These are phyloP conservation scores for Eretmochelys imbricata DNA, from an alignment of 2,113 vertebrate genomes.

Conservation along the genomic window DNA sequence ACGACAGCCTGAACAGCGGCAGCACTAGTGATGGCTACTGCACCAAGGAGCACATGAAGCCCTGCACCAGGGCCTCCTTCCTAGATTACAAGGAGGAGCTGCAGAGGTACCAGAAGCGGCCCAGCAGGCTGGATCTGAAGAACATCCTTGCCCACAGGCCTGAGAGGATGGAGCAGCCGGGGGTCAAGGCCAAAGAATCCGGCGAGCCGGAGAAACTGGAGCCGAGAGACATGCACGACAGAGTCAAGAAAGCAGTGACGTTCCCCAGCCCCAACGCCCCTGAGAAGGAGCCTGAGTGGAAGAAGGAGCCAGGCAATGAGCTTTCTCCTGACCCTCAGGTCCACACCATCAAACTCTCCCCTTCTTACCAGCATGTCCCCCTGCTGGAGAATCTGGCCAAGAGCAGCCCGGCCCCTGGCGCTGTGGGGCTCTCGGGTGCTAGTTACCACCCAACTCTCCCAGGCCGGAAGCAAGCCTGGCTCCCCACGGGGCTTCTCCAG, in stretches of 20 bases:
- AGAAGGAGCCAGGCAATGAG: conserved; percentile 68
- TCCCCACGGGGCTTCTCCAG: conserved; percentile 73
- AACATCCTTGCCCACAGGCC: conserved; percentile 75
- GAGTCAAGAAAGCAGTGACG: conserved; percentile 66
- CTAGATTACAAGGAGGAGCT: conserved; percentile 71
- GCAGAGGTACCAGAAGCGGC: conserved; percentile 81
- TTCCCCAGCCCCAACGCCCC: conserved; percentile 60
- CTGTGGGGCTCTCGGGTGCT: fast-evolving
- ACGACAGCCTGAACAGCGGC: conserved; percentile 94
- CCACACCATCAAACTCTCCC: conserved; percentile 92
- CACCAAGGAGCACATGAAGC: conserved; percentile 86
- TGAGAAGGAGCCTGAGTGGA: conserved; percentile 69
- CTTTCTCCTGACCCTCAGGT: conserved; percentile 81
- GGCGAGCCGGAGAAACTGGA: not conserved
- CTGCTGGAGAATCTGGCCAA: conserved; percentile 83
- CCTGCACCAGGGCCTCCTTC: conserved; percentile 77
- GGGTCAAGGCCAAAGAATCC: not conserved
- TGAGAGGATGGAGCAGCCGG: conserved; percentile 14
- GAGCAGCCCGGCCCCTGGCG: not conserved
- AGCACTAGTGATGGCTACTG: conserved; percentile 93
- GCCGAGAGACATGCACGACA: conserved; percentile 15
- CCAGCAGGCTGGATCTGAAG: conserved; percentile 91
- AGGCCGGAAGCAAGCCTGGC: conserved; percentile 87
- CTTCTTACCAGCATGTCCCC: conserved; percentile 92
- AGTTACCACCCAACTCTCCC: conserved; percentile 14